A percentile compares a stretch with the other conserved stretches of the same genome.
Conservation (phyloP, 2,797 vertebrate species). For the Acomys russatus region DNA sequence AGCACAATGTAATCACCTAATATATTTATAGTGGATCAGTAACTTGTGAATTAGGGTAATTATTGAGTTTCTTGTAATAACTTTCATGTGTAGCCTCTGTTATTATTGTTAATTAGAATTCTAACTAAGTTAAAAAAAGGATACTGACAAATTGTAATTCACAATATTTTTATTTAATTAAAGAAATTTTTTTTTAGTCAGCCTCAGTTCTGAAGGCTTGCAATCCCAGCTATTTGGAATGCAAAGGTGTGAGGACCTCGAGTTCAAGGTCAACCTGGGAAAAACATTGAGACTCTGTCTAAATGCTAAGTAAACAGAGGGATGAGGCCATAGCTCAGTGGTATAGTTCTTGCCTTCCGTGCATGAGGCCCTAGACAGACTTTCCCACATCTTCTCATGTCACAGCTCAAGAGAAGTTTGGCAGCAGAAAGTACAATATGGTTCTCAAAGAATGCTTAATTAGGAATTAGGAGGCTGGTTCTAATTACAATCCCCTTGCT, state of each 20-base stretch:
- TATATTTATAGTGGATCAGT: not conserved
- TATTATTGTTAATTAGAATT: slow-evolving; percentile 51
- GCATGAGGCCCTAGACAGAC: not conserved
- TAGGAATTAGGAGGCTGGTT: not conserved
- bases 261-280: not conserved
- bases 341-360: not conserved
- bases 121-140: slow-evolving; percentile 28
- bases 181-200: not conserved
- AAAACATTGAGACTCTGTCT: not conserved
- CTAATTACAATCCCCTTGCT: not conserved
- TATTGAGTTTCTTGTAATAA: not conserved
- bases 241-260: not conserved
- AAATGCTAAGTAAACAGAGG: not conserved
- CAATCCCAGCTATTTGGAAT: not conserved
- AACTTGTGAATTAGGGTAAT: not conserved
- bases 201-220: not conserved
- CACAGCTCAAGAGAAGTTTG: not conserved
- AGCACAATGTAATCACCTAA: slow-evolving; percentile 19
- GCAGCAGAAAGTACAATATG: not conserved
- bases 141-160: slow-evolving; percentile 12
- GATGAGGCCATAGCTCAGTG: too few relatives aligned
- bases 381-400: not conserved
- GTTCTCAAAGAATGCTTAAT: not conserved
- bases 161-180: not conserved
- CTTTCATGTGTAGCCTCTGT: not conserved